A percentile compares a stretch with the other conserved stretches of the same genome.
phyloP scores from a whole-genome alignment of 2,113 vertebrate species.

The Cnemophilus loriae region DNA sequence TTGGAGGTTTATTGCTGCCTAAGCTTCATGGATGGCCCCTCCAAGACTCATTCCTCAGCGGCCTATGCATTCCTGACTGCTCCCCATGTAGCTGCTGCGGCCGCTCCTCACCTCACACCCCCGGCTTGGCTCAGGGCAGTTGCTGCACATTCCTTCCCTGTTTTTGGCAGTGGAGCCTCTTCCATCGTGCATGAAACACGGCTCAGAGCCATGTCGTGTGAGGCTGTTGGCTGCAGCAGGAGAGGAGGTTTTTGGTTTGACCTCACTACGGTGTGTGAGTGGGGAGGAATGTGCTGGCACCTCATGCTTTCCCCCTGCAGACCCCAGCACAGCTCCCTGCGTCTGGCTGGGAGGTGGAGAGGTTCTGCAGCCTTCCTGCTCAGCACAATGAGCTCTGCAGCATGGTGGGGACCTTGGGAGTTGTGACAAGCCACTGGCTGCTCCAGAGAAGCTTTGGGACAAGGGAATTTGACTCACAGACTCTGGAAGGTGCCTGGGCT shows the following conservation, averaged over 20 bases:
- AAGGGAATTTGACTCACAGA: background rate
- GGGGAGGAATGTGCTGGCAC: background rate
- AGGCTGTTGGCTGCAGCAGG: background rate
- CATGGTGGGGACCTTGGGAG: background rate
- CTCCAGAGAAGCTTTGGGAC: background rate
- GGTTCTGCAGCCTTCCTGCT: background rate
- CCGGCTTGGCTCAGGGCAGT: background rate
- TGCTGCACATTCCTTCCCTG: background rate
- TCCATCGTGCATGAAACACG: background rate
- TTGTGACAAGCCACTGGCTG: background rate
- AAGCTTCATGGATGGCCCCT: background rate
- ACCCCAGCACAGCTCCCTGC: background rate
- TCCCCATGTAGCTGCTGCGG: background rate
- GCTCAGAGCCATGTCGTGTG: background rate
- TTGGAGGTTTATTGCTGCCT: background rate
- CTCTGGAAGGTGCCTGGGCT: background rate
- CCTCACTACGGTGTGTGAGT: background rate
- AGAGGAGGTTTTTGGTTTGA: background rate
- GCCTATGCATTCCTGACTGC: background rate
- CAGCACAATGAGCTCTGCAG: background rate
- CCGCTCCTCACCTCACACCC: background rate
- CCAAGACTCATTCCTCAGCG: background rate
- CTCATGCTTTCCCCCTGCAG: background rate
- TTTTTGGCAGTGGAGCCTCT: constrained; percentile 21
- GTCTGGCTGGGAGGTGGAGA: background rate